These are phyloP conservation scores for Ictidomys tridecemlineatus DNA, from an alignment of 2,113 vertebrate species.

Conservation along the genomic window DNA sequence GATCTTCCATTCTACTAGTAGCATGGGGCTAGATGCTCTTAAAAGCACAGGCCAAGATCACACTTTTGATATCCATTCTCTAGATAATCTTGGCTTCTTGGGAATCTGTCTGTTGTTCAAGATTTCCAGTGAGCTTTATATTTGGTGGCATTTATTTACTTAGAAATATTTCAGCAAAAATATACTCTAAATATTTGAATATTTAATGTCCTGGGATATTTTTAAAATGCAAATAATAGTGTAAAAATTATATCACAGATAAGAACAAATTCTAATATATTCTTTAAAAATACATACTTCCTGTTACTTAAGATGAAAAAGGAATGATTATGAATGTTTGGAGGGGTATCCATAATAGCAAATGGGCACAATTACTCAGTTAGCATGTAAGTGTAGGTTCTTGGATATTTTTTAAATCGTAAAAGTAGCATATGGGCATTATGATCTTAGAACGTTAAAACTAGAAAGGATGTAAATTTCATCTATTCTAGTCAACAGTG, in stretches of 20 bases:
- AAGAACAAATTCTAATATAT: constrained; percentile 46
- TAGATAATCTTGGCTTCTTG: neutral
- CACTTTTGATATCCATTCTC: neutral
- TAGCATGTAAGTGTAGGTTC: constrained; percentile 27
- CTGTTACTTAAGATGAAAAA: neutral
- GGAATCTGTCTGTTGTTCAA: constrained; percentile 5
- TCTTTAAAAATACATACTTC: neutral
- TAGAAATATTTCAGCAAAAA: constrained; percentile 45
- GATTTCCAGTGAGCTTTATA: constrained; percentile 5
- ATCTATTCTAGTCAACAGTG: constrained; percentile 67
- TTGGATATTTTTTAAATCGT: constrained; percentile 55
- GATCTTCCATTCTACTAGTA: neutral
- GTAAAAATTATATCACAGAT: constrained; percentile 24
- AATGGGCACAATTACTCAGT: neutral
- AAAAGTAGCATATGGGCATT: constrained; percentile 66
- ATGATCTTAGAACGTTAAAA: constrained; percentile 72
- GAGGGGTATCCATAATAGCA: neutral
- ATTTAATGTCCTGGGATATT: constrained; percentile 19
- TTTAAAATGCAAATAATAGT: constrained; percentile 23
- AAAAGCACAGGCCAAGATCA: neutral
- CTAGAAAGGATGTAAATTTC: constrained; percentile 69
- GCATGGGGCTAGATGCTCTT: neutral
- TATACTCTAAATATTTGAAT: constrained; percentile 22
- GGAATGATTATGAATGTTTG: constrained; percentile 15
- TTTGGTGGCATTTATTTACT: constrained; percentile 40